Conservation (phyloP, 92 coral and sea anemone genomes). For the Ricordea florida region DNA sequence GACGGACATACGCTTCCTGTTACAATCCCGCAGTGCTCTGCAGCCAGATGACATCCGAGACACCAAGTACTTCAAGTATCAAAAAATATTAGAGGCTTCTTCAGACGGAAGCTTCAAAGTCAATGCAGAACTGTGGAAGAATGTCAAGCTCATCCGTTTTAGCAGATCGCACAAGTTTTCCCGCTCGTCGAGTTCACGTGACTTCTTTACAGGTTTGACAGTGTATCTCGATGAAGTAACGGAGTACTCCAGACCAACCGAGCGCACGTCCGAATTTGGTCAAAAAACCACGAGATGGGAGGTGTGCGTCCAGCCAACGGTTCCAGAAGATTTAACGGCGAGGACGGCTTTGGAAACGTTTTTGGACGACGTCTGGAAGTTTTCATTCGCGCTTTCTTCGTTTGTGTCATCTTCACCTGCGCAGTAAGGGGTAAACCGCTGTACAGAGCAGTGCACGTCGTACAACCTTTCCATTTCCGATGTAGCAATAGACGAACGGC, state of each 20-base stretch:
- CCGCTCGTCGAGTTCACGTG: not conserved
- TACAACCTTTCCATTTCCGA: no score
- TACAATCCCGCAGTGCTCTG: constrained; percentile 79
- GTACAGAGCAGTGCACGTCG: no score
- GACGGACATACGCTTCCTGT: constrained; percentile 84
- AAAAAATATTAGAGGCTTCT: not conserved
- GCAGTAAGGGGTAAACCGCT: no score
- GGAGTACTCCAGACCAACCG: constrained; percentile 81
- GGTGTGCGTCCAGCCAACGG: constrained; percentile 46
- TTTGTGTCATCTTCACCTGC: constrained; percentile 38
- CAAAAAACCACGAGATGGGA: constrained; percentile 75
- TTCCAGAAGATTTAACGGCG: constrained; percentile 68
- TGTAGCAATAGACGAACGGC: no score
- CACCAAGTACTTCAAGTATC: constrained; percentile 72
- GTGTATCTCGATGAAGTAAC: constrained; percentile 63
- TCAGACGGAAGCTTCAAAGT: constrained; percentile 27
- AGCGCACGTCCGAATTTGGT: constrained; percentile 57
- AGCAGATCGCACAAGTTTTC: constrained; percentile 51
- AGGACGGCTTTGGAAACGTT: constrained; percentile 52
- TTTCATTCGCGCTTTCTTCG: constrained; percentile 69
- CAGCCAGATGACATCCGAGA: constrained; percentile 54
- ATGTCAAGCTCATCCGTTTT: constrained; percentile 79
- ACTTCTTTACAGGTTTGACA: not conserved
- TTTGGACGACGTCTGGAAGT: constrained; percentile 75
- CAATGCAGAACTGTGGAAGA: constrained; percentile 74